A percentile compares a stretch with the other conserved stretches of the same genome.
These are phyloP conservation scores for Brachyalestes nurse DNA, from an alignment of 2,797 vertebrate genomes.

Conservation along the genomic window DNA sequence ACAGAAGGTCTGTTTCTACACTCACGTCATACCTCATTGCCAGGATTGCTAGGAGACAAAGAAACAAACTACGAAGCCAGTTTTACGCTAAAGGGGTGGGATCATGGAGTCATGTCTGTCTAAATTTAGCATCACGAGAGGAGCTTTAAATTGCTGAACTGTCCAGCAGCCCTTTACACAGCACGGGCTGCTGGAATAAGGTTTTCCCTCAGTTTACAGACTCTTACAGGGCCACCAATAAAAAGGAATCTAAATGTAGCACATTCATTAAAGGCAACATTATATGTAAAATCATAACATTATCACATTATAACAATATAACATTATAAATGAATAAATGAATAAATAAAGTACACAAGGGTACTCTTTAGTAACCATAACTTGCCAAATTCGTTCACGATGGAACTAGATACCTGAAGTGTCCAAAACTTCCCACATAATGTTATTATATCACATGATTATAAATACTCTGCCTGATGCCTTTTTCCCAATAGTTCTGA, in stretches of 20 bases:
- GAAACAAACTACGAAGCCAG: conserved; percentile 1
- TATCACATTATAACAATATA: too few relatives aligned
- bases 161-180: not conserved
- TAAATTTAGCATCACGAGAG: conserved; percentile 71
- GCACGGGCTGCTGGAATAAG: conserved; percentile 16
- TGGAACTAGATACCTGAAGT: too few relatives aligned
- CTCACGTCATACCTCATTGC: not conserved
- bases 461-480: too few relatives aligned
- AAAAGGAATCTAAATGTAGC: not conserved
- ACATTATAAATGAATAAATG: too few relatives aligned
- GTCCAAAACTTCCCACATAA: too few relatives aligned
- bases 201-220: not conserved
- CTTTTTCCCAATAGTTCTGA: too few relatives aligned
- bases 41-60: not conserved
- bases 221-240: not conserved
- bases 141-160: conserved; percentile 69
- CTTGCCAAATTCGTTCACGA: too few relatives aligned
- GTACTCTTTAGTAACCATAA: too few relatives aligned
- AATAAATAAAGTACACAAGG: too few relatives aligned
- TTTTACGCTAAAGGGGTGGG: not conserved
- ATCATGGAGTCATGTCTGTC: conserved; percentile 71
- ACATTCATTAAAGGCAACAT: too few relatives aligned
- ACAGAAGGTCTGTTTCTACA: not conserved
- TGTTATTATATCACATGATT: too few relatives aligned
- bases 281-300: too few relatives aligned